Conservation (phyloP, 2,888 invertebrate genomes). For the Nematopogon swammerdamellus region DNA sequence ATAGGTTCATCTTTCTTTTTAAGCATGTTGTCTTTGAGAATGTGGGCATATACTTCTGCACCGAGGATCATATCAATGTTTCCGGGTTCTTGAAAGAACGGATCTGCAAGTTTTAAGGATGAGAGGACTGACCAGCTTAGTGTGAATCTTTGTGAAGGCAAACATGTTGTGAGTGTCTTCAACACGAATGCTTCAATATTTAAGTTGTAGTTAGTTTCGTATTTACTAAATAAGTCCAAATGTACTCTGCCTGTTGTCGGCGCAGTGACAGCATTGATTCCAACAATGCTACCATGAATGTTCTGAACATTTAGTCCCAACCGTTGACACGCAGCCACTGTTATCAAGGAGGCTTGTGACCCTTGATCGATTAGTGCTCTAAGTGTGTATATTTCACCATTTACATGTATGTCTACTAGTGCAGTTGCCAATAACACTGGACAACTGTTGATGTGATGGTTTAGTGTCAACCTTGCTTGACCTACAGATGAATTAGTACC, state of each 20-base stretch:
- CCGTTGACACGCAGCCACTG: conserved; percentile 11
- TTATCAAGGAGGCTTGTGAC: conserved; percentile 15
- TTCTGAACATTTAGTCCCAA: conserved; percentile 10
- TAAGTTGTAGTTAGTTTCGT: conserved; percentile 1
- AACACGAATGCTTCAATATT: conserved; percentile 10
- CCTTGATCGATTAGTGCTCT: conserved; percentile 15
- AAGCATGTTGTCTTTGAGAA: background rate
- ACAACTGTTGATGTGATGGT: background rate
- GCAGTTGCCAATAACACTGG: conserved; percentile 7
- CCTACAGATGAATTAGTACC: no score
- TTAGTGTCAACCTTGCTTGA: background rate
- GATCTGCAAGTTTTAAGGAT: background rate
- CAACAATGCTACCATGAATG: conserved; percentile 12
- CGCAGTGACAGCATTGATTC: conserved; percentile 11
- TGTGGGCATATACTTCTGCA: background rate
- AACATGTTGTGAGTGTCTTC: conserved; percentile 9
- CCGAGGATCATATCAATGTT: background rate
- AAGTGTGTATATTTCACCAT: conserved; percentile 10
- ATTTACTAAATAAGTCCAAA: conserved; percentile 2
- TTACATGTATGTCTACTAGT: conserved; percentile 7
- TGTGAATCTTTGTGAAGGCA: background rate
- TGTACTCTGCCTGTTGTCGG: conserved; percentile 10
- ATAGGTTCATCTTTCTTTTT: background rate
- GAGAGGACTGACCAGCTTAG: background rate
- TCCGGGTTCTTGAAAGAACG: background rate